Base-by-base conservation (phyloP, 2,113 vertebrate species). In the Chrysemys picta region DNA sequence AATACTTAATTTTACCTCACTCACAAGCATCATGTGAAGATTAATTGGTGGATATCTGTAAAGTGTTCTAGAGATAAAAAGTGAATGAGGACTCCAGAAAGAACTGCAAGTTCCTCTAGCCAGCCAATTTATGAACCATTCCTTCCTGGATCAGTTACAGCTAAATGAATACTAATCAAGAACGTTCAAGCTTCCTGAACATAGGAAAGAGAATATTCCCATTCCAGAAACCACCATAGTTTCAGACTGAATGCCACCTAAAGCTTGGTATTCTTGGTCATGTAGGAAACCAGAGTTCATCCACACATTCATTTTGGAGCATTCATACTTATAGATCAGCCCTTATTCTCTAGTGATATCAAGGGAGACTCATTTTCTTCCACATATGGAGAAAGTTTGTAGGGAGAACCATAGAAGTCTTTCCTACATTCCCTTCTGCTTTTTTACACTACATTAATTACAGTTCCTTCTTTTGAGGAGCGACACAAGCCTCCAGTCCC, bases 141-240 rank as follows among this genome's bases (percentile, higher is more conserved):
- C 47, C 87, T 91, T 95, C 92, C 84, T 95, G 93, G 47, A 94
- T 79, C 19, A n/a, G 11, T 92, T 1, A 91, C 53, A 86, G 92
- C 53, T 94, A 96, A 96, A 96, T 90, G 89, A 96, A 95, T 95
- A 89, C 92, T 95, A 94, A 97, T 92, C 95, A 96, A 91, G 84
- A 95, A 94, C 92, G 87, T 86, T 94, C 89, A 54, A 94, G 90
- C n/a, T 91, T 90, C 91, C 72, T 93, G 93, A 95, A 90, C 88
- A 52, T 81, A 92, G 93, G 94, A 93, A 96, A 76, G 80, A 91
- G 31, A 93, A 92, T 89, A 85, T 65, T 95, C 85, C 87, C 90
- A 88, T 95, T 96, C 95, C 84, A 95, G 93, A 94, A 93, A 89
- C 69, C 80, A 96, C 85, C 49, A 85, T 27, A 92, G 85, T 79